These are phyloP conservation scores for Perdita meconis DNA, from an alignment of 2,888 invertebrate species.

Conservation along the genomic window DNA sequence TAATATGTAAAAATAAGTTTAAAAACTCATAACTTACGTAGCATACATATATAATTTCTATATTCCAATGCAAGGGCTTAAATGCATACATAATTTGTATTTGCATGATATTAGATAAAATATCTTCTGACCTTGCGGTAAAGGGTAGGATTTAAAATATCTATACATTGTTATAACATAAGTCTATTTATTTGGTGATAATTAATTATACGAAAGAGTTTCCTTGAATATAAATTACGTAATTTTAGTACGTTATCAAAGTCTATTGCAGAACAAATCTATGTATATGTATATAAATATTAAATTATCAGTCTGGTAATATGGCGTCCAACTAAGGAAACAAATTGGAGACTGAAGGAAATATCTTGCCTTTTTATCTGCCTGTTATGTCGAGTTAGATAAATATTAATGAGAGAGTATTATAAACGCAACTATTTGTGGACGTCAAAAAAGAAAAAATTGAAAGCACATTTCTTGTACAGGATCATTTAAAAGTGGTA, in stretches of 20 bases:
- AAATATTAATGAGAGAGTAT: constrained; percentile 39
- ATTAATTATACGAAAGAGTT: constrained; percentile 11
- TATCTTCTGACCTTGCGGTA: neutral
- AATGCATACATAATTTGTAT: constrained; percentile 25
- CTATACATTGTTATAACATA: constrained; percentile 8
- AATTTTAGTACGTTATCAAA: constrained; percentile 57
- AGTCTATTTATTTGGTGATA: constrained; percentile 17
- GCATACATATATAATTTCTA: constrained; percentile 3
- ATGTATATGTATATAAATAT: constrained; percentile 54
- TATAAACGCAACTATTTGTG: constrained; percentile 51
- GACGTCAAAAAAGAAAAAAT: constrained; percentile 21
- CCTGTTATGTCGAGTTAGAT: constrained; percentile 57
- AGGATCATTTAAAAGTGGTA: neutral
- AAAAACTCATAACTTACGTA: no score
- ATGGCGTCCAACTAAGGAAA: constrained; percentile 76
- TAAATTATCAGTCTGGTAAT: constrained; percentile 69
- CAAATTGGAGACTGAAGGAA: constrained; percentile 80
- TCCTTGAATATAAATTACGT: constrained; percentile 39
- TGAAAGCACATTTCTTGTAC: constrained; percentile 41
- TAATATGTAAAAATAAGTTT: neutral
- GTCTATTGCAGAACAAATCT: constrained; percentile 43
- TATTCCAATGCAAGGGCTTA: constrained; percentile 42
- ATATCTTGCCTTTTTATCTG: constrained; percentile 79
- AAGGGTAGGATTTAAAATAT: neutral
- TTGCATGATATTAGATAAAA: neutral